Evolutionary conservation across 2,888 invertebrate genomes (phyloP).

Genomic region (Panzeria rudis): DNA sequence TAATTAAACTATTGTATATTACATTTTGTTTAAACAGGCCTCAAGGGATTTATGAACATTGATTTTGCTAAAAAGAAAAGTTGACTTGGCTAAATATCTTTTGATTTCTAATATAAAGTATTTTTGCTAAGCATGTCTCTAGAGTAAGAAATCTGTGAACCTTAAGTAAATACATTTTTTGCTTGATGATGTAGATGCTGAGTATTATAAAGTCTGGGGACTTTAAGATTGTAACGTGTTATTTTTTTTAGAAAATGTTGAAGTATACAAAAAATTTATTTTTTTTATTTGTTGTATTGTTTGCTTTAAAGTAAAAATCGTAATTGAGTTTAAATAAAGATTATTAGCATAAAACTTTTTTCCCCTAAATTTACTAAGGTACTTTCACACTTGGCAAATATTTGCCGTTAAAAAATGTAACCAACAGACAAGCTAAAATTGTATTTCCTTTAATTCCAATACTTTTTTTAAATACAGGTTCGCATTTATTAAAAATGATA

Average conservation of each 20-base stretch:
- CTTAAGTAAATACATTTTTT: not conserved
- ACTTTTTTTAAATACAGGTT: too few relatives aligned
- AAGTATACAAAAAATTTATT: too few relatives aligned
- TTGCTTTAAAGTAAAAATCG: not conserved
- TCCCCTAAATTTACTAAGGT: not conserved
- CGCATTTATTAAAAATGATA: too few relatives aligned
- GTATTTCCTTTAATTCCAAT: too few relatives aligned
- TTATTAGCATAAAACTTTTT: not conserved
- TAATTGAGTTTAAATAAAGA: not conserved
- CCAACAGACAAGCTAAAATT: too few relatives aligned
- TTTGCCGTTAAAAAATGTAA: too few relatives aligned
- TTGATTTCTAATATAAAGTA: not conserved
- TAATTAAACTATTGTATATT: not conserved
- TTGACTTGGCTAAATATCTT: not conserved
- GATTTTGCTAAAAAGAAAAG: not conserved
- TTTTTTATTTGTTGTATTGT: too few relatives aligned
- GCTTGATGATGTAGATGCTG: not conserved
- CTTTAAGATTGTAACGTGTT: not conserved
- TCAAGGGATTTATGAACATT: conserved; percentile 5
- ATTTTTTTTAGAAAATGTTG: too few relatives aligned
- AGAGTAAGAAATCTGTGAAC: not conserved
- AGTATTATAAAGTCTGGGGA: not conserved
- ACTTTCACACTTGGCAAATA: too few relatives aligned
- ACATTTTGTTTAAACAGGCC: conserved; percentile 28
- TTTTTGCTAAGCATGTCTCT: not conserved